Percentiles rank a stretch among this genome's conserved stretches.
Conservation (phyloP, 2,888 invertebrate genomes). For the Agrochola circellaris region DNA sequence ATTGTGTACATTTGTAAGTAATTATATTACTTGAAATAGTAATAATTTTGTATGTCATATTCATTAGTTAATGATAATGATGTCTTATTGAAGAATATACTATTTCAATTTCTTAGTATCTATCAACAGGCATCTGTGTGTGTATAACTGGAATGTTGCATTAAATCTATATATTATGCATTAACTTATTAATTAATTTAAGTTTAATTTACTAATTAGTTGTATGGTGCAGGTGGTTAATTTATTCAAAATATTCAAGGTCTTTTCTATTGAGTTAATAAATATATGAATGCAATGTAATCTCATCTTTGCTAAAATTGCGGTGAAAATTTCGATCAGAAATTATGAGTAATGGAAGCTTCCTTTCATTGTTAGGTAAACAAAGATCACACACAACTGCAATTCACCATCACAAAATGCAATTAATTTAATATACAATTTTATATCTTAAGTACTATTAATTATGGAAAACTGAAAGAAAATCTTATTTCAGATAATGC, state of each 20-base stretch:
- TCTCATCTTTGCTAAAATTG: background rate
- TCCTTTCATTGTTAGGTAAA: slow-evolving; percentile 3
- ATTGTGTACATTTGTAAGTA: background rate
- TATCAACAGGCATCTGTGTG: background rate
- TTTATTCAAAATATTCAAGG: background rate
- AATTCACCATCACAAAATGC: background rate
- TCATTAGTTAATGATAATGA: slow-evolving; percentile 17
- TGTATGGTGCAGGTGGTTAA: background rate
- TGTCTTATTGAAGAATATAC: background rate
- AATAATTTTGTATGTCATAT: background rate
- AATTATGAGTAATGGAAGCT: slow-evolving; percentile 19
- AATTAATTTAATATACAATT: background rate
- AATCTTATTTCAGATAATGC: background rate
- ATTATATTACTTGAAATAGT: background rate
- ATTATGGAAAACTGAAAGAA: background rate
- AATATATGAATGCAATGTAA: background rate
- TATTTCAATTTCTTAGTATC: background rate
- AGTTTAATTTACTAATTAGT: slow-evolving; percentile 3
- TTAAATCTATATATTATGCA: slow-evolving; percentile 7
- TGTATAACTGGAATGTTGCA: background rate
- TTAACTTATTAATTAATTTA: background rate
- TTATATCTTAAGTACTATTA: background rate
- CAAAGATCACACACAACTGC: background rate
- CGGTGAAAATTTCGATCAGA: slow-evolving; percentile 9
- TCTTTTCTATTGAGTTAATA: background rate